Evolutionary conservation across 2,888 invertebrate species (phyloP).

Genomic region (Cerastis rubricosa): DNA sequence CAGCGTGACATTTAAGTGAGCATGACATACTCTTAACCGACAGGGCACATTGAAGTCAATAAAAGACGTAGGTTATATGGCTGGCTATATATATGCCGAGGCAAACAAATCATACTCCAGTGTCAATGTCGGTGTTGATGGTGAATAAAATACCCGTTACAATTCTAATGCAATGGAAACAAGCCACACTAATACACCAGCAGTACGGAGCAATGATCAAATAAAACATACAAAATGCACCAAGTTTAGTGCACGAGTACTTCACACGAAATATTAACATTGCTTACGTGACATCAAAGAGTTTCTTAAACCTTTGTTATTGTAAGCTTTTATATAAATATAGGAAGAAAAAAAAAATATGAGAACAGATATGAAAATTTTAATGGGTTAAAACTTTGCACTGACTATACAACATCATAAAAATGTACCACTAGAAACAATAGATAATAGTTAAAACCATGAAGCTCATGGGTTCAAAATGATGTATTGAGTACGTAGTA

Average conservation of each 20-base stretch:
- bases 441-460: too few species aligned
- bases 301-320: conserved; percentile 1
- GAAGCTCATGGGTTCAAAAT: too few species aligned
- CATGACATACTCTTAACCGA: too few species aligned
- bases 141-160: not conserved
- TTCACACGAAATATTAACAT: conserved; percentile 25
- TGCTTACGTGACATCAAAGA: conserved; percentile 6
- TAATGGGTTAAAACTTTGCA: not conserved
- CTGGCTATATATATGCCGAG: too few species aligned
- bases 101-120: too few species aligned
- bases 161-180: conserved; percentile 39
- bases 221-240: conserved; percentile 54
- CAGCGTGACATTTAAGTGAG: too few species aligned
- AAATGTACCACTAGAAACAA: not conserved
- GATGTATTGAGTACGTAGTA: too few species aligned
- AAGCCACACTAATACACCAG: conserved; percentile 8
- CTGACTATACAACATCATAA: not conserved
- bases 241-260: conserved; percentile 15
- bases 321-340: conserved; percentile 11
- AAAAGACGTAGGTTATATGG: too few species aligned
- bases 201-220: conserved; percentile 44
- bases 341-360: too few species aligned
- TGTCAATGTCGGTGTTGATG: not conserved
- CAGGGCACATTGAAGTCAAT: too few species aligned
- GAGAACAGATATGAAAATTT: not conserved